A percentile compares a stretch with the other conserved stretches of the same genome.
Conservation (phyloP, 2,113 vertebrate genomes). For the Sitta europaea region DNA sequence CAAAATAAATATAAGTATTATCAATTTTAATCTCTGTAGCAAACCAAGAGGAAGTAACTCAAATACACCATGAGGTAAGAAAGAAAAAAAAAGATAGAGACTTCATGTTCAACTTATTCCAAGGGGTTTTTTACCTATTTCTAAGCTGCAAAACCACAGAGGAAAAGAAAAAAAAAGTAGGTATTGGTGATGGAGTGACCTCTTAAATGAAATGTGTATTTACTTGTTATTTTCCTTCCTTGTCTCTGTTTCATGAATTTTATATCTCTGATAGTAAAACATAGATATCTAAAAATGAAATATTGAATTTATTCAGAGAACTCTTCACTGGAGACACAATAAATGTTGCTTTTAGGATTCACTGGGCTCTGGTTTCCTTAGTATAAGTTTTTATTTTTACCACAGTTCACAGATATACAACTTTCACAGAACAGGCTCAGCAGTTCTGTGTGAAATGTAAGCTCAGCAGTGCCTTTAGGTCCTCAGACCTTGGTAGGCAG, state of each 20-base stretch:
- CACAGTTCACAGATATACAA: neutral
- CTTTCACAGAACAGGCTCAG: neutral
- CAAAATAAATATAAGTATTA: neutral
- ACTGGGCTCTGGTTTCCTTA: neutral
- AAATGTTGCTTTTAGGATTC: neutral
- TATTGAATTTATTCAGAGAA: neutral
- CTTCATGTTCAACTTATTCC: neutral
- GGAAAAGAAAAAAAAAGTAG: neutral
- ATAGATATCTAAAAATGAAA: neutral
- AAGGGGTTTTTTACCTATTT: neutral
- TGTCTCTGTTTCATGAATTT: neutral
- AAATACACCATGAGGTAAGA: neutral
- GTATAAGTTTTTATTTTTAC: neutral
- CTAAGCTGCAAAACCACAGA: neutral
- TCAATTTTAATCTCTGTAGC: neutral
- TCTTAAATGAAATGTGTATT: neutral
- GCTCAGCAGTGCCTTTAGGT: neutral
- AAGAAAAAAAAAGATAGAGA: neutral
- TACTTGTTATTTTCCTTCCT: neutral
- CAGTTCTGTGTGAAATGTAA: neutral
- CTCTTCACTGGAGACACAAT: neutral
- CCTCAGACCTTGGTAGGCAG: neutral
- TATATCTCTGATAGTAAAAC: neutral
- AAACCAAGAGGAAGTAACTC: neutral
- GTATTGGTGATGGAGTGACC: accelerated